These are phyloP conservation scores for Ennomos quercinarius DNA, from an alignment of 2,888 invertebrate species.

Conservation along the genomic window DNA sequence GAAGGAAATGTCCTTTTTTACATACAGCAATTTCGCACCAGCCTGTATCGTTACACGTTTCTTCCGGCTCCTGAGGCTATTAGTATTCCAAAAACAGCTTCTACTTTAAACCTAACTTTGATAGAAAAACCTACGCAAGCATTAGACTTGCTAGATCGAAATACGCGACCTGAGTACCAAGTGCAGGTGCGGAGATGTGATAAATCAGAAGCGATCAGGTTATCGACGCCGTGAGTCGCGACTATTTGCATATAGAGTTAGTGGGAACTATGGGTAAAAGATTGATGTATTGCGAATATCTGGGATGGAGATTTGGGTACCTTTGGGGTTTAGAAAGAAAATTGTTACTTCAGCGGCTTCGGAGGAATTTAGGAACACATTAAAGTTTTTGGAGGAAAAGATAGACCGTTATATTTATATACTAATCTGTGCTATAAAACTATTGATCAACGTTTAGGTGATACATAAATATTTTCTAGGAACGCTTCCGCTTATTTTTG, in stretches of 20 bases:
- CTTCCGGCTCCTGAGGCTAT: no score
- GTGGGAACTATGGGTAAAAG: constrained; percentile 26
- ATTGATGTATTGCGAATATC: constrained; percentile 26
- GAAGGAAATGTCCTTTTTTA: no score
- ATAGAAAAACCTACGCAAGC: constrained; percentile 13
- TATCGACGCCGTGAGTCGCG: constrained; percentile 53
- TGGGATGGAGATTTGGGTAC: not conserved
- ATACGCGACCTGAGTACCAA: constrained; percentile 54
- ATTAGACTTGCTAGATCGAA: constrained; percentile 1
- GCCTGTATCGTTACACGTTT: no score
- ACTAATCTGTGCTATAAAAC: no score
- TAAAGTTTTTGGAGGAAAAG: no score
- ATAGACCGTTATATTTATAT: no score
- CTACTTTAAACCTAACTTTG: constrained; percentile 6
- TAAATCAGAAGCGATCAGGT: constrained; percentile 70
- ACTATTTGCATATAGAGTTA: constrained; percentile 41
- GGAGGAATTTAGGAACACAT: no score
- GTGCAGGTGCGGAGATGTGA: constrained; percentile 61
- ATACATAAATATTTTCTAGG: not conserved
- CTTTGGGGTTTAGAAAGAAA: no score
- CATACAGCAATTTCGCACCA: no score
- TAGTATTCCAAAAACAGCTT: not conserved
- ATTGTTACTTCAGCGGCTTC: no score
- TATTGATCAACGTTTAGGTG: no score
- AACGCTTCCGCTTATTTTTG: constrained; percentile 6